Evolutionary conservation across 37 sponge, comb jelly and placozoan genomes (phyloP), one percentile per base, ranked within the genome.

Genomic region (Chondrosia reniformis): DNA sequence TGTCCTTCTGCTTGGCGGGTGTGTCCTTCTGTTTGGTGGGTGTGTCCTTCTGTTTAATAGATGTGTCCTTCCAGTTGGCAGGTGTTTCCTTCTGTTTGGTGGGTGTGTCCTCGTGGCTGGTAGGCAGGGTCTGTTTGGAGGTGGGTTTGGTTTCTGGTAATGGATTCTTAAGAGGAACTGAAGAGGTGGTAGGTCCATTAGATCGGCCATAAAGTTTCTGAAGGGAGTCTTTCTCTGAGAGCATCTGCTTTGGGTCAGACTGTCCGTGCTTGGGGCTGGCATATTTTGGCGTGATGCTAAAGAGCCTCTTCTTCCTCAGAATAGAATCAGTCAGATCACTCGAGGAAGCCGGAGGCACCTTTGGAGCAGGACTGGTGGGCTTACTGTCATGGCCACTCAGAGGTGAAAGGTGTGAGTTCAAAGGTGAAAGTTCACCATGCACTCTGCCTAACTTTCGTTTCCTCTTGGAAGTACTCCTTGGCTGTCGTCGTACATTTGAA

Each of bases 261-360:
- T 25, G 22, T 7, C n/a, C 4, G n/a, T 25, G 61, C 17, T 59
- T 59, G 4, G 4, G 6, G n/a, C 22, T 13, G 9, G n/a, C 61
- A 7, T 25, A 30, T 13, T 13, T 59, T 4, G 31, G 66, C 31
- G 32, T 15, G 6, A 9, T 2, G 9, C 72, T 69, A 2, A 69
- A 69, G 8, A 69, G 72, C n/a, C 72, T 41, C 13, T 69, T 69
- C 72, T 69, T 69, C 44, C 72, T 69, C 42, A 69, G 43, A 2
- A 69, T 66, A 6, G 67, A 69, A 2, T 19, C 72, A 40, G 72
- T 25, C 61, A 59, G n/a, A 13, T 59, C 61, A 59, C 17, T 59
- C 7, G 61, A 30, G 61, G 61, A 59, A 30, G n/a, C n/a, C n/a
- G n/a, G n/a, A n/a, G n/a, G n/a, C n/a, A n/a, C n/a, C n/a, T n/a